These are phyloP conservation scores for Arctocebus calabarensis DNA, from an alignment of 2,797 vertebrate species.

Conservation along the genomic window DNA sequence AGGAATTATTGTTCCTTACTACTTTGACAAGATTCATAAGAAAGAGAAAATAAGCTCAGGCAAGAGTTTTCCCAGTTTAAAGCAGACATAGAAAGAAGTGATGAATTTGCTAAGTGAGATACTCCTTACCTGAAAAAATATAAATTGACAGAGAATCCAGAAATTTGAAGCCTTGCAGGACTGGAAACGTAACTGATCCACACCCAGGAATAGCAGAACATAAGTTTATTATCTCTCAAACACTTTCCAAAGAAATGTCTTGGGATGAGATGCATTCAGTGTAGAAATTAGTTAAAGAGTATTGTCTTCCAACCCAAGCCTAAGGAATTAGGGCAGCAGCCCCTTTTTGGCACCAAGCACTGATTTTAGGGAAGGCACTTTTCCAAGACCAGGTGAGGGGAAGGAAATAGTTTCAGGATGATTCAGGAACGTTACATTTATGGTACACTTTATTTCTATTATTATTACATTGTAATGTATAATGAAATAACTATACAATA, in stretches of 20 bases:
- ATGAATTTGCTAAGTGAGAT: not conserved
- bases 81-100: not conserved
- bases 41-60: not conserved
- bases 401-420: no score
- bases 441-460: no score
- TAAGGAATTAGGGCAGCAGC: not conserved
- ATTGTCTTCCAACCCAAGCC: not conserved
- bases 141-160: not conserved
- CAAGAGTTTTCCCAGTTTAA: not conserved
- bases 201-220: not conserved
- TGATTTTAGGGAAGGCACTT: no score
- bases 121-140: not conserved
- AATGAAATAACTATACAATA: no score
- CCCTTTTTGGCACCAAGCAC: no score
- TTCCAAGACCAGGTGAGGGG: no score
- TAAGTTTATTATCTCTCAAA: not conserved
- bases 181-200: not conserved
- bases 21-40: not conserved
- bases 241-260: not conserved
- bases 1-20: not conserved
- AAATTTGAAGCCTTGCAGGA: not conserved
- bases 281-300: not conserved
- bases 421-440: no score
- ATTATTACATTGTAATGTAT: no score
- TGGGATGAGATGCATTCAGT: not conserved